Evolutionary conservation across 2,797 vertebrate genomes (phyloP).

Genomic region (Chanos chanos): DNA sequence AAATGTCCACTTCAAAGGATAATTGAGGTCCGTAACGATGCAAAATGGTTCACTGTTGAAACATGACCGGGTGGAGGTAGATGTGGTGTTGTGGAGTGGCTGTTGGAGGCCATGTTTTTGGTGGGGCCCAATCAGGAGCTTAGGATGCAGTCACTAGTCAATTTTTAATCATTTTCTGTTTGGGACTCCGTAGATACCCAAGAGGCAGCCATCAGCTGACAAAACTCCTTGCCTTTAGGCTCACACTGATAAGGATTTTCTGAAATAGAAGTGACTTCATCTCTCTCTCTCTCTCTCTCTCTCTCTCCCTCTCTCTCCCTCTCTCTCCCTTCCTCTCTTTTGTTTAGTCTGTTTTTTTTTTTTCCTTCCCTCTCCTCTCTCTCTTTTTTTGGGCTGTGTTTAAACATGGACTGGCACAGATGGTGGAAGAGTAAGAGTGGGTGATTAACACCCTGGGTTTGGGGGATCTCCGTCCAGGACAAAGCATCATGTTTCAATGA

Average conservation of each 20-base stretch:
- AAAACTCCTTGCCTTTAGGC: slow-evolving; percentile 28
- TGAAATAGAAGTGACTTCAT: slow-evolving; percentile 52
- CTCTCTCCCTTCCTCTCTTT: slow-evolving; percentile 23
- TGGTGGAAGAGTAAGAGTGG: slow-evolving; percentile 22
- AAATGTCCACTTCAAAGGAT: too few species aligned
- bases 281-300: slow-evolving; percentile 21
- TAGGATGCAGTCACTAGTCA: too few species aligned
- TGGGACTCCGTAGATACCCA: slow-evolving; percentile 50
- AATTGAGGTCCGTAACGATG: too few species aligned
- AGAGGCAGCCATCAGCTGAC: slow-evolving; percentile 44
- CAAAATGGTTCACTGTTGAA: too few species aligned
- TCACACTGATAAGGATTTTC: slow-evolving; percentile 46
- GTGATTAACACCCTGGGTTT: slow-evolving; percentile 72
- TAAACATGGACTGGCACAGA: slow-evolving; percentile 30
- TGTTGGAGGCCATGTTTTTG: too few species aligned
- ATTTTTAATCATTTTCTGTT: slow-evolving; percentile 54
- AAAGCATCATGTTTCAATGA: slow-evolving; percentile 66
- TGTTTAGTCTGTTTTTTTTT: slow-evolving; percentile 42
- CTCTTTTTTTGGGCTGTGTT: too few species aligned
- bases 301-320: slow-evolving; percentile 14
- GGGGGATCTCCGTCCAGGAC: slow-evolving; percentile 75
- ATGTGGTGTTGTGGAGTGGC: background rate
- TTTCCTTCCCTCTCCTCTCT: slow-evolving; percentile 16
- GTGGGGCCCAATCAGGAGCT: too few species aligned
- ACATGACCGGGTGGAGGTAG: background rate